These are phyloP conservation scores for Vesta saturnalis DNA, from an alignment of 2,888 invertebrate species.

Conservation along the genomic window DNA sequence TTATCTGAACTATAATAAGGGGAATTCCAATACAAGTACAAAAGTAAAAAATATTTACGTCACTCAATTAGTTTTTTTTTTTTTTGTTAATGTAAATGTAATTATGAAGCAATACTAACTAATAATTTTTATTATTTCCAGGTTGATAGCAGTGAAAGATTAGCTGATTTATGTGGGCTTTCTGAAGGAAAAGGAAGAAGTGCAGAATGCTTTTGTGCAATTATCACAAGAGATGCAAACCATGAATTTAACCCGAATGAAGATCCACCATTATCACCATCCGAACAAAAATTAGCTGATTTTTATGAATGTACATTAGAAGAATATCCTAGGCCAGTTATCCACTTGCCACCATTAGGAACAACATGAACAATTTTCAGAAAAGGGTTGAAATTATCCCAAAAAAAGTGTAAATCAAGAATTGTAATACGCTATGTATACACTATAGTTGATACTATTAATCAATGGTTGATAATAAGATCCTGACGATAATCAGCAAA, in stretches of 20 bases:
- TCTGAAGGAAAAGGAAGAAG: slow-evolving; percentile 55
- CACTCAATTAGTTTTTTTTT: neutral
- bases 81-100: no score
- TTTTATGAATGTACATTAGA: slow-evolving; percentile 75
- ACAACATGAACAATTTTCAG: slow-evolving; percentile 10
- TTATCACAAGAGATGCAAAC: slow-evolving; percentile 63
- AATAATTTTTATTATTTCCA: slow-evolving; percentile 56
- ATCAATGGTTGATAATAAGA: neutral
- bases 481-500: neutral
- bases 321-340: slow-evolving; percentile 70
- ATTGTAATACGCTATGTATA: neutral
- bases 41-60: neutral
- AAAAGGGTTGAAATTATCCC: slow-evolving; percentile 20
- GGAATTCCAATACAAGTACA: neutral
- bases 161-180: slow-evolving; percentile 65
- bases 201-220: slow-evolving; percentile 67
- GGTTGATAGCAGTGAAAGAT: slow-evolving; percentile 67
- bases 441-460: neutral
- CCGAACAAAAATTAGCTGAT: slow-evolving; percentile 72
- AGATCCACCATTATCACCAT: slow-evolving; percentile 66
- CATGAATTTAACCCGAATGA: slow-evolving; percentile 63
- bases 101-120: slow-evolving; percentile 6
- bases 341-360: slow-evolving; percentile 66
- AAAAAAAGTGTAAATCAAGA: slow-evolving; percentile 8
- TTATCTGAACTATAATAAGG: neutral